A percentile compares a stretch with the other conserved stretches of the same genome.
Conservation (phyloP, 2,797 vertebrate genomes). For the Acanthurus tractus region DNA sequence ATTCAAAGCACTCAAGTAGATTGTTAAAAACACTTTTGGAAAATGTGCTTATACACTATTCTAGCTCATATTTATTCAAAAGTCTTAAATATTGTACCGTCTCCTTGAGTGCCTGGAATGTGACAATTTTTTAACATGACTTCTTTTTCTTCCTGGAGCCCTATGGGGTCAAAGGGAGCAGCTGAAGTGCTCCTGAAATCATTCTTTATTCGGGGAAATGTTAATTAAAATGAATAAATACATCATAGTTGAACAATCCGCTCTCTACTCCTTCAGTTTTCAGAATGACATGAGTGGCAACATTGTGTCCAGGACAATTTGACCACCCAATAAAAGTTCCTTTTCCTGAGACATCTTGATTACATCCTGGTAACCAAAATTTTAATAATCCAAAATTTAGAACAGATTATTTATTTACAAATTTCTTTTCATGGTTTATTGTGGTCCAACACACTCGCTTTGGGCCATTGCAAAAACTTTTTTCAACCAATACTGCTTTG, state of each 20-base stretch:
- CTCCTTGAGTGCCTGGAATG: not conserved
- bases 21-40: too few relatives aligned
- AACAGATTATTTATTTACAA: not conserved
- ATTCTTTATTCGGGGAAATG: not conserved
- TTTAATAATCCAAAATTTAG: not conserved
- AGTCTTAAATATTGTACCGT: not conserved
- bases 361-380: not conserved
- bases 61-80: not conserved
- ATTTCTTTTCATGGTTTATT: not conserved
- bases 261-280: not conserved
- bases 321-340: not conserved
- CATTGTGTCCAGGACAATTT: not conserved
- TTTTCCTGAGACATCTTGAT: constrained; percentile 7
- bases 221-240: not conserved
- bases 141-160: not conserved
- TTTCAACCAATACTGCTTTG: not conserved
- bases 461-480: not conserved
- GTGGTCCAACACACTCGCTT: not conserved
- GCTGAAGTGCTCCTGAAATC: not conserved
- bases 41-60: too few relatives aligned
- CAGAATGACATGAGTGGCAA: not conserved
- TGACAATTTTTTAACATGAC: not conserved
- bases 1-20: too few relatives aligned
- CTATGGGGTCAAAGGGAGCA: not conserved
- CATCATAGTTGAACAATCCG: not conserved